Evolutionary conservation across 2,797 vertebrate genomes (phyloP), one percentile per base, ranked within the genome.

Genomic region (Limosa lapponica): DNA sequence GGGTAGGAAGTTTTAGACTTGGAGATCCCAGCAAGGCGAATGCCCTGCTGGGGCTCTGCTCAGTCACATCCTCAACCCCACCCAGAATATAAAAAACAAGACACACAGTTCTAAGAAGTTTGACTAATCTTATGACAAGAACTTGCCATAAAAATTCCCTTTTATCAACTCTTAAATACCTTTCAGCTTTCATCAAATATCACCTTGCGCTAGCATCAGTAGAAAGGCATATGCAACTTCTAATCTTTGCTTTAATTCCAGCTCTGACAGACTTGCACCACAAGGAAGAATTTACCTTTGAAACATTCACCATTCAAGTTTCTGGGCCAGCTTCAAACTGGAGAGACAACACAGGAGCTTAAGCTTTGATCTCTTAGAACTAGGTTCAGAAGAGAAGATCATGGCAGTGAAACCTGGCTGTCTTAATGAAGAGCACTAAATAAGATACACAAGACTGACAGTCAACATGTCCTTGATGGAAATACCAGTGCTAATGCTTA

Each of bases 341-440:
- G 32, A 64, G 73, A 88, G 25, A 80, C 74, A 77, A 84, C 69
- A 49, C 46, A 79, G 81, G 8, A 75, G 57, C 48, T 87, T 80
- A 58, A 80, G 93, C 94, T 97, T 95, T 97, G 94, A 95, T 97
- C 87, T 92, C 46, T 32, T 41, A 44, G 44, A 96, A 91, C 5
- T 51, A 55, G 78, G 84, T 82, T 85, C 72, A 89, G 61, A 77
- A 75, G 57, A 58, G 67, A 69, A 66, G 65, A 87, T 73, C 28
- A 52, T 3, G 39, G 28, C 75, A 85, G 59, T 32, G 39, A 80
- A 95, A 66, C 14, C n/a, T 34, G 44, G 37, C 36, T 73, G 36
- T 39, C 81, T 91, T 73, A 78, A 83, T 18, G 34, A 90, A n/a
- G 34, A 78, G 12, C 8, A 52, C 39, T 28, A 87, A 92, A 64